A percentile compares a stretch with the other conserved stretches of the same genome.
Evolutionary conservation across 2,113 vertebrate genomes (phyloP).

Genomic region (Sinocyclocheilus anophthalmus): DNA sequence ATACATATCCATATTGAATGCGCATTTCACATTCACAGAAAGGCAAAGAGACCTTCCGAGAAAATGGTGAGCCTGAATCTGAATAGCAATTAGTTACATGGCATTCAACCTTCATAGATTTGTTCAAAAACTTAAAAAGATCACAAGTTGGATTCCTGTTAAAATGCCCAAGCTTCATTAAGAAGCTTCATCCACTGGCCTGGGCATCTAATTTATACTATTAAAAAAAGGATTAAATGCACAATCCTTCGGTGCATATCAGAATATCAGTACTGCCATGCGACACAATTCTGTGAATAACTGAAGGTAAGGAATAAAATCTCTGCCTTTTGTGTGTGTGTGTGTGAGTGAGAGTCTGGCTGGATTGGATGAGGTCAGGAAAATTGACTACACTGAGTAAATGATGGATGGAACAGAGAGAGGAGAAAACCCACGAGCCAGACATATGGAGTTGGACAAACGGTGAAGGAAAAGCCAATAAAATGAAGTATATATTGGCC

Average conservation of each 20-base stretch:
- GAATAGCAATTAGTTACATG: conserved; percentile 6
- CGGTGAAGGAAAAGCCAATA: conserved; percentile 46
- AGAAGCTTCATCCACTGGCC: too few relatives aligned
- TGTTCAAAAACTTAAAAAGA: not conserved
- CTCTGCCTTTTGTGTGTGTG: not conserved
- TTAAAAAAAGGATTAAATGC: not conserved
- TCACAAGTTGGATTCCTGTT: not conserved
- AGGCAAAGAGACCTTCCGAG: not conserved
- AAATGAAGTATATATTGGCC: conserved; percentile 45
- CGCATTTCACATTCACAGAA: not conserved
- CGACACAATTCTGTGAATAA: not conserved
- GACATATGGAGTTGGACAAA: conserved; percentile 32
- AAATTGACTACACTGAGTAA: conserved; percentile 17
- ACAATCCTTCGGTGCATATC: not conserved
- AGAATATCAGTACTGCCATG: not conserved
- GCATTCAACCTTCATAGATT: not conserved
- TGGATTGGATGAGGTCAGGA: not conserved
- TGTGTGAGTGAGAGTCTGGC: not conserved
- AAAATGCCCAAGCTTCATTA: not conserved
- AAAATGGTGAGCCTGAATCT: not conserved
- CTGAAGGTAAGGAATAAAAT: conserved; percentile 2
- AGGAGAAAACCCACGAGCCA: not conserved
- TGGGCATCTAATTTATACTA: not conserved
- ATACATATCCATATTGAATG: not conserved
- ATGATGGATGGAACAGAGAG: conserved; percentile 14